Evolutionary conservation across 2,888 invertebrate genomes (phyloP), one percentile per base, ranked within the genome.

Genomic region (Melinaea menophilus): DNA sequence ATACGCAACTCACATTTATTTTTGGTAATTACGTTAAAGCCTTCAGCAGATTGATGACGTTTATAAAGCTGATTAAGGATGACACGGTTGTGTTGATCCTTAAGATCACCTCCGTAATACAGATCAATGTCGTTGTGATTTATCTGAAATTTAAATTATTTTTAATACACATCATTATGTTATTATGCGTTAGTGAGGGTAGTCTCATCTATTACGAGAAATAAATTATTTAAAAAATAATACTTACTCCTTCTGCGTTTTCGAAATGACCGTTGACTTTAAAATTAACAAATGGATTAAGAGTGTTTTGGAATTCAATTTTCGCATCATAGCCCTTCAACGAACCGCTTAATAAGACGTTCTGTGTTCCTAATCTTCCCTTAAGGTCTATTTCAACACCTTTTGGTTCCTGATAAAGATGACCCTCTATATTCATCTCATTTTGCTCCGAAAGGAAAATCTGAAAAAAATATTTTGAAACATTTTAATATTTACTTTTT

Each of bases 251-350:
- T 51, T 80, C 78, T 11, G 76, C 80, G 56, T 79, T 79, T 68
- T 91, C 87, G 64, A 88, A 81, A 62, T 93, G 92, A 72, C 92
- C 94, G 47, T 92, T 90, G 3, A 94, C 37, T 61, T 90, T 92
- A 78, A 95, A 93, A 71, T 94, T 94, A 54, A 92, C 75, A 55
- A 87, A 85, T 0, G 93, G 93, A 72, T 93, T 93, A 58, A 93
- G 81, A 1, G 91, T 91, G 69, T 94, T 94, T 65, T 90, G 82
- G 65, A 94, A 88, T 66, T 92, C 89, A 0, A 93, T 65, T 46
- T 85, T 90, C 13, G 91, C 76, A 45, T 91, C 85, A 1, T 80
- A 73, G 2, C 84, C 81, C n/a, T 84, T 87, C 1, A 85, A 62
- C n/a, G 85, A 84, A 1, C 87, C 88, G 55, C 91, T 88, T 11